phyloP scores from a whole-genome alignment of 2,797 vertebrate genomes.

The Hoplostethus atlanticus region DNA sequence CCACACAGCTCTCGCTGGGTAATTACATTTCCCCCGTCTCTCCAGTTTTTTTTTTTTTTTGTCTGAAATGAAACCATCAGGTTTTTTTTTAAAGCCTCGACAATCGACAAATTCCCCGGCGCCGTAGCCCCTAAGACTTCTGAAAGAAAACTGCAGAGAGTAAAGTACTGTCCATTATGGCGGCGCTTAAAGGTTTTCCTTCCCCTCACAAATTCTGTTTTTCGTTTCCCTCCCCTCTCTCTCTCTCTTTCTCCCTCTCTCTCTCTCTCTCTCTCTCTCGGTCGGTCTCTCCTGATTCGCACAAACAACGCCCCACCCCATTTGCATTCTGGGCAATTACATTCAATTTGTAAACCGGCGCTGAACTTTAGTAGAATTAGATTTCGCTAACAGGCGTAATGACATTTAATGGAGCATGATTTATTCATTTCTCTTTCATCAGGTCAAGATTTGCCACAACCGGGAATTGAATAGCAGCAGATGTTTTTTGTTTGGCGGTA shows the following conservation, averaged over 20 bases:
- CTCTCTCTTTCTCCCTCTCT: constrained; percentile 39
- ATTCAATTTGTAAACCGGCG: constrained; percentile 80
- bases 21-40: constrained; percentile 76
- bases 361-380: constrained; percentile 83
- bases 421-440: constrained; percentile 80
- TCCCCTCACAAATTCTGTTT: constrained; percentile 41
- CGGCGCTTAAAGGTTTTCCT: constrained; percentile 51
- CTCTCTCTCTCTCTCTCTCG: constrained; percentile 29
- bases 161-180: constrained; percentile 59
- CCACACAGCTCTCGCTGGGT: constrained; percentile 74
- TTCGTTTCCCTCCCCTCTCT: constrained; percentile 5
- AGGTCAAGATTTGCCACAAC: constrained; percentile 73
- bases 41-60: constrained; percentile 21
- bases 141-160: constrained; percentile 67
- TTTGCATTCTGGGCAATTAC: constrained; percentile 82
- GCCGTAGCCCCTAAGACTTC: constrained; percentile 54
- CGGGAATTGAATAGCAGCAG: constrained; percentile 73
- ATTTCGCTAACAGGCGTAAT: constrained; percentile 80
- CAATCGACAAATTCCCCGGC: constrained; percentile 64
- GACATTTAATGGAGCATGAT: constrained; percentile 82
- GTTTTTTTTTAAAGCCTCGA: constrained; percentile 67
- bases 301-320: constrained; percentile 67
- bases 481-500: constrained; percentile 63
- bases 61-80: constrained; percentile 72
- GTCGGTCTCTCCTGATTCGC: constrained; percentile 51